Evolutionary conservation across 2,888 invertebrate genomes (phyloP).

Genomic region (Harmothoe impar): DNA sequence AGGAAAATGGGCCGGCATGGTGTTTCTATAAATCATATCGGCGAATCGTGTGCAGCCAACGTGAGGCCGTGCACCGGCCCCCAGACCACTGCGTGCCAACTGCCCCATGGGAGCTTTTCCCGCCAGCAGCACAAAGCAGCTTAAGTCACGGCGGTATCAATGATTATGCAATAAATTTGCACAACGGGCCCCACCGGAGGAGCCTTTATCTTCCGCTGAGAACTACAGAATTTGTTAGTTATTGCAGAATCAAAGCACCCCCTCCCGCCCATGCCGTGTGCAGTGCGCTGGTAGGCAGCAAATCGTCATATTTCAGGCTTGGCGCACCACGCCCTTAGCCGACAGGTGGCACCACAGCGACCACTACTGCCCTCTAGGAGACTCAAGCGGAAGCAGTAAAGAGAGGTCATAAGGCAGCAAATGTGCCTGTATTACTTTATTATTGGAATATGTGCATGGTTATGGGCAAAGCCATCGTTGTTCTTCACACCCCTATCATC

Average conservation of each 20-base stretch:
- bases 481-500: neutral
- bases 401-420: constrained; percentile 28
- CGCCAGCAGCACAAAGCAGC: constrained; percentile 44
- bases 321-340: neutral
- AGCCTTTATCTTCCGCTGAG: constrained; percentile 28
- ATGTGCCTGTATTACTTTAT: constrained; percentile 18
- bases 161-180: constrained; percentile 60
- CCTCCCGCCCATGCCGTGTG: neutral
- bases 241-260: constrained; percentile 31
- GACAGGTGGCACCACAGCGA: neutral
- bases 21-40: constrained; percentile 49
- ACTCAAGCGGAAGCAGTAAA: neutral
- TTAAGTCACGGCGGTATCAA: constrained; percentile 39
- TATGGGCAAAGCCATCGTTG: constrained; percentile 19
- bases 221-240: neutral
- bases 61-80: neutral
- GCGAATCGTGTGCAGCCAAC: constrained; percentile 10
- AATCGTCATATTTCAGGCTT: neutral
- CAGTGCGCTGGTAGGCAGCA: neutral
- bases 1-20: constrained; percentile 2
- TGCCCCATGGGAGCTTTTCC: neutral
- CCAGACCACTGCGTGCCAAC: neutral
- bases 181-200: constrained; percentile 14
- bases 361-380: constrained; percentile 3
- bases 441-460: constrained; percentile 46